Evolutionary conservation across 2,113 vertebrate species (phyloP), one percentile per base, ranked within the genome.

Genomic region (Pollachius pollachius): DNA sequence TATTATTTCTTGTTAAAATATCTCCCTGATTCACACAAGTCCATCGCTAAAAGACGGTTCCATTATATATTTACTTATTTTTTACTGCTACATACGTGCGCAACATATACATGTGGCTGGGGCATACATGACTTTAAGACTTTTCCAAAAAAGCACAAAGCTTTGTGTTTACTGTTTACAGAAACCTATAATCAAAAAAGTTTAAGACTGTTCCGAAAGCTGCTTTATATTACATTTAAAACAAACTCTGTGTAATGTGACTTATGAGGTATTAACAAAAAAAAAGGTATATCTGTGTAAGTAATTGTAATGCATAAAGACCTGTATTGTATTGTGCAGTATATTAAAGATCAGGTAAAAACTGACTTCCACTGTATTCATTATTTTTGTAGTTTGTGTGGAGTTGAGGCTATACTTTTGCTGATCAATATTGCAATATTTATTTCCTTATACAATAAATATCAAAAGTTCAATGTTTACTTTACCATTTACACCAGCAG

Each of bases 181-280:
- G 18, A 73, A 71, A 67, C 58, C n/a, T 71, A 23, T 70, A 8
- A 56, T 64, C 76, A 62, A 71, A n/a, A n/a, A 79, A 72, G 75
- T 81, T 79, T 13, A 80, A 85, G 81, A 89, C 84, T 87, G 88
- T 88, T 90, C 77, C 15, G 82, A 83, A 81, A 76, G 78, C 81
- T 86, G 79, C 77, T 87, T 81, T 88, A 81, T 73, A 79, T 77
- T 72, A 52, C 78, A 67, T 70, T 76, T 57, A 73, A 79, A 85
- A 73, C 70, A 80, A 74, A 57, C 54, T 68, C 65, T 73, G 76
- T 80, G 77, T 85, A 70, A 72, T 83, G 80, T 86, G 79, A 83
- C 75, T 78, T 78, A 87, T 71, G 1, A 81, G 68, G 68, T 83
- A 15, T 64, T 69, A 73, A 37, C 69, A 77, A 67, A 69, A 73